Base-by-base conservation (phyloP, 2,797 vertebrate genomes). In the Bradypodion ventrale region DNA sequence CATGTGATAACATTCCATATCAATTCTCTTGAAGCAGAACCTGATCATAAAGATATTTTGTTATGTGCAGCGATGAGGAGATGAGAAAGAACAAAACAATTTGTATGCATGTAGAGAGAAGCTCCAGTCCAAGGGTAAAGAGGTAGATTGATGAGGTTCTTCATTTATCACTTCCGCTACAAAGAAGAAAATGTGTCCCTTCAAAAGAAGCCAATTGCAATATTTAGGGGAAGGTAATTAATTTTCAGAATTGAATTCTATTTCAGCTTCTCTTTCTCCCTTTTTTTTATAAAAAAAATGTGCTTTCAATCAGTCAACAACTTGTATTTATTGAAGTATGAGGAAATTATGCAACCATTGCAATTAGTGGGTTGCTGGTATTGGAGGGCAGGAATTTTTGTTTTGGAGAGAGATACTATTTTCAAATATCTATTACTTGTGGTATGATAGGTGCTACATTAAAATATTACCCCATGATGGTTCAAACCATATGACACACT, bases 11-110 rank as follows among this genome's bases (percentile, higher is more conserved):
- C 93, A 90, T 96, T 95, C 95, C 94, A 95, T 93, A 94, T 95
- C 93, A 95, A 95, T 95, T 95, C 89, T 93, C 91, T 94, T 96
- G 91, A 95, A 94, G 94, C 92, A 94, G 95, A 95, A 92, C 93
- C 93, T 90, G 91, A 93, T 94, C 94, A 94, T 91, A 92, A 85
- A 78, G 89, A 92, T 92, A 88, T 83, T 91, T 83, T 87, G 91
- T 91, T 94, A 91, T 94, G 88, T 88, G 87, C 80, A 92, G 91
- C 89, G 87, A 92, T 83, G 87, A 85, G 83, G 1, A 23, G 66
- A 75, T 80, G 75, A 81, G 49, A 77, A 76, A 78, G 52, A 75
- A 40, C 32, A 42, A 21, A 29, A 35, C 84, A 80, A 83, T 37
- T 2, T 63, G 10, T 87, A 82, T 92, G 78, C 87, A 75, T 89